Evolutionary conservation across 2,888 invertebrate species (phyloP).

Genomic region (Dichetophora obliterata): DNA sequence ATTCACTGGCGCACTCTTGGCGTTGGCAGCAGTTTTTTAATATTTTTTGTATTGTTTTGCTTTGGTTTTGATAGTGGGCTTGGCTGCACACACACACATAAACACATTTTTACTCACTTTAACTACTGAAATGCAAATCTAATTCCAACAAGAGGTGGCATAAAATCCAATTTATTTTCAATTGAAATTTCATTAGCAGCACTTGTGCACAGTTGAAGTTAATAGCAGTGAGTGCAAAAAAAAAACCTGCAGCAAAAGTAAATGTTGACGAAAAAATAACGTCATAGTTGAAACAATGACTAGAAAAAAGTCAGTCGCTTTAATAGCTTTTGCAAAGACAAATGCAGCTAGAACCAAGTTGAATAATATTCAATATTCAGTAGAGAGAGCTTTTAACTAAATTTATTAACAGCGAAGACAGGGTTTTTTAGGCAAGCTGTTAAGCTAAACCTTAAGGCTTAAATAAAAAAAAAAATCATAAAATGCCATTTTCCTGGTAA

Average conservation of each 20-base stretch:
- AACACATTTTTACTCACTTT: background rate
- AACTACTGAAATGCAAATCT: slow-evolving; percentile 16
- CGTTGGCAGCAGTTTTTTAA: slow-evolving; percentile 31
- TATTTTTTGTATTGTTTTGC: background rate
- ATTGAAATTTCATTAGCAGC: slow-evolving; percentile 34
- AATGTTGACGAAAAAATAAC: background rate
- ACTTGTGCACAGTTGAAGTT: too few species aligned
- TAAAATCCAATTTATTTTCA: slow-evolving; percentile 42
- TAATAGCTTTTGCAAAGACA: too few species aligned
- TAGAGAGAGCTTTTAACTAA: too few species aligned
- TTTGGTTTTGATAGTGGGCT: slow-evolving; percentile 9
- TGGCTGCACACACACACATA: background rate
- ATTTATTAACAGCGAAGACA: too few species aligned
- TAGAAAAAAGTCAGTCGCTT: background rate
- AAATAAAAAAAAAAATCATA: too few species aligned
- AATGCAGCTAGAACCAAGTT: too few species aligned
- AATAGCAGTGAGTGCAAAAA: background rate
- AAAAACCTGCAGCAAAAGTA: background rate
- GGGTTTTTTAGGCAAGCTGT: too few species aligned
- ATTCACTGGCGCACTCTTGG: slow-evolving; percentile 24
- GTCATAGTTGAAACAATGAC: background rate
- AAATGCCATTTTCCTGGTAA: too few species aligned
- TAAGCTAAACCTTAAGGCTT: too few species aligned
- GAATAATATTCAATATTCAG: too few species aligned
- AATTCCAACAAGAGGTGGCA: slow-evolving; percentile 22